Evolutionary conservation across 2,113 vertebrate species (phyloP).

Genomic region (Cynoglossus semilaevis): DNA sequence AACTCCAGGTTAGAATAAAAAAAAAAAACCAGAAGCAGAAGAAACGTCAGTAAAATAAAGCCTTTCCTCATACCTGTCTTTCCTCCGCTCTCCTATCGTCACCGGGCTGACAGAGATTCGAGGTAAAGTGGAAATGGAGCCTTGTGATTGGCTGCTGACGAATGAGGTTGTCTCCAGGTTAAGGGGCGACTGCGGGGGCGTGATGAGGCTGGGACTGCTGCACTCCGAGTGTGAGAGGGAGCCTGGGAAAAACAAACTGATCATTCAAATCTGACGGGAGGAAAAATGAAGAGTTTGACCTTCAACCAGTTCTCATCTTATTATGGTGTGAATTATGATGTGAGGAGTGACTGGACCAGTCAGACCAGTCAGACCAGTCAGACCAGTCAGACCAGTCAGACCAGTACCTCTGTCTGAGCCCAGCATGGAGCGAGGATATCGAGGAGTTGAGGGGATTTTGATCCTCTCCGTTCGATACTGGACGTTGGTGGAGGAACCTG

Average conservation of each 20-base stretch:
- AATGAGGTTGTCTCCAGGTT: conserved; percentile 91
- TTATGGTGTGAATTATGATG: too few relatives aligned
- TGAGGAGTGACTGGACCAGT: too few relatives aligned
- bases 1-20: not conserved
- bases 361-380: too few relatives aligned
- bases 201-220: conserved; percentile 92
- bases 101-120: conserved; percentile 91
- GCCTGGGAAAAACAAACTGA: conserved; percentile 66
- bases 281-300: too few relatives aligned
- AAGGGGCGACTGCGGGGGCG: conserved; percentile 92
- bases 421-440: conserved; percentile 90
- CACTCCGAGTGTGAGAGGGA: conserved; percentile 94
- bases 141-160: conserved; percentile 90
- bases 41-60: too few relatives aligned
- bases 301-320: too few relatives aligned
- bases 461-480: conserved; percentile 95
- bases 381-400: too few relatives aligned
- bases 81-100: conserved; percentile 86
- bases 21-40: too few relatives aligned
- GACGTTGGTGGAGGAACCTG: conserved; percentile 91
- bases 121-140: conserved; percentile 89
- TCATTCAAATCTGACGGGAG: too few relatives aligned
- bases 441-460: conserved; percentile 93
- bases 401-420: conserved; percentile 96
- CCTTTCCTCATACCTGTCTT: conserved; percentile 85